Evolutionary conservation across 2,888 invertebrate genomes (phyloP).

Genomic region (Drosophila falleni): DNA sequence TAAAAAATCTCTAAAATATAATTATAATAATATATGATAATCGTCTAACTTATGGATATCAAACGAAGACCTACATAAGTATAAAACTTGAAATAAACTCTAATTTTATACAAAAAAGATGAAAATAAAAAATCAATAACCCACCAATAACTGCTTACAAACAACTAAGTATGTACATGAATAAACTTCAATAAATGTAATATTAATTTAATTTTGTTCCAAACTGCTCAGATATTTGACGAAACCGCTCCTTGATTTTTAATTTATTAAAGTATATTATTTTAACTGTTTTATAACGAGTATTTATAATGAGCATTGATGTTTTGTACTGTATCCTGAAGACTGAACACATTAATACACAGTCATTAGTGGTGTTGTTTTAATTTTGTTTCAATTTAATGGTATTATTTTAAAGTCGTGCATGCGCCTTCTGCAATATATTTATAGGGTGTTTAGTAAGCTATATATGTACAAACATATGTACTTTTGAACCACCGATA

Average conservation of each 20-base stretch:
- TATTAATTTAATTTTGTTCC: not conserved
- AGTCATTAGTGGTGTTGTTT: constrained; percentile 4
- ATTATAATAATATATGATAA: not conserved
- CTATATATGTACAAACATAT: constrained; percentile 12
- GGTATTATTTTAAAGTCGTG: not conserved
- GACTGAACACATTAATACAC: constrained; percentile 26
- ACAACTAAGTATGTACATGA: constrained; percentile 1
- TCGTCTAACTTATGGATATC: constrained; percentile 3
- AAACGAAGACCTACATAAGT: not conserved
- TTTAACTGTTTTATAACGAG: not conserved
- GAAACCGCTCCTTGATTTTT: not conserved
- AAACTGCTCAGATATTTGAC: not conserved
- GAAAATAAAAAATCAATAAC: constrained; percentile 10
- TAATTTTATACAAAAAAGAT: not conserved
- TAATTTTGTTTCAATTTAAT: not conserved
- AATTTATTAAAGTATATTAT: not conserved
- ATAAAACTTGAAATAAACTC: not conserved
- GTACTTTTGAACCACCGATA: constrained; percentile 37
- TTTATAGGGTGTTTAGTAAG: constrained; percentile 1
- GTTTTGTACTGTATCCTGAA: constrained; percentile 19
- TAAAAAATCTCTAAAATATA: not conserved
- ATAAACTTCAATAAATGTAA: not conserved
- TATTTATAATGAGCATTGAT: no score
- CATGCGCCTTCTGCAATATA: not conserved
- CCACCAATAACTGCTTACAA: constrained; percentile 7